Base-by-base conservation (phyloP, 2,888 invertebrate genomes). In the Camponotus fellah region DNA sequence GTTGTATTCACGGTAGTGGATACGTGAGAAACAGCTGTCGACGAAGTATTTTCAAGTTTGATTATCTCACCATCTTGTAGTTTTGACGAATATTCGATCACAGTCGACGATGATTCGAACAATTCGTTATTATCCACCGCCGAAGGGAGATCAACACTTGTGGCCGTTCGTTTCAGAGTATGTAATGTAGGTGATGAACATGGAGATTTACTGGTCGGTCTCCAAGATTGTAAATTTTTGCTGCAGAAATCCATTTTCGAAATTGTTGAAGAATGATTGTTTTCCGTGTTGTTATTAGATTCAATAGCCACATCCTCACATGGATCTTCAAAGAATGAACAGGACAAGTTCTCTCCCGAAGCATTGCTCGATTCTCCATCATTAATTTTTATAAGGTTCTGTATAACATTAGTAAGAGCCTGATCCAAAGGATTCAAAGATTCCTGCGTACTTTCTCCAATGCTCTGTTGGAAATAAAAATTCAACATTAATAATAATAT, bases 371-470 rank as follows among this genome's bases (percentile, higher is more conserved):
- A 10, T 56, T 84, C 49, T 9, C 17, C 10, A 14, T 37, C 40
- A 21, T 93, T 92, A 4, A 91, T 90, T 32, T 88, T 91, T 75
- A 94, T 94, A 2, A 94, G 90, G 84, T 94, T 93, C 83, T 94
- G 88, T 14, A 95, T 94, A 0, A 95, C 94, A 21, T 92, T 94
- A 0, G 93, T 92, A 2, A 95, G 88, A 0, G 94, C 94, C 66
- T 90, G 91, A 43, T 95, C 94, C 77, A 95, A 68, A 0, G 94
- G 93, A 86, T 95, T 91, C 64, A 92, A 77, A 3, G 86, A 62
- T 77, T 93, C 92, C 21, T 83, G 85, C 10, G 84, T 49, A 17
- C 40, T 58, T 9, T 84, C 86, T 12, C 74, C 26, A 6, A 69
- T 14, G 14, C 34, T 3, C 80, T 88, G 62, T 62, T 71, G 0